A percentile compares a stretch with the other conserved stretches of the same genome.
phyloP scores from a whole-genome alignment of 2,888 invertebrate species.

The Lapara coniferarum region DNA sequence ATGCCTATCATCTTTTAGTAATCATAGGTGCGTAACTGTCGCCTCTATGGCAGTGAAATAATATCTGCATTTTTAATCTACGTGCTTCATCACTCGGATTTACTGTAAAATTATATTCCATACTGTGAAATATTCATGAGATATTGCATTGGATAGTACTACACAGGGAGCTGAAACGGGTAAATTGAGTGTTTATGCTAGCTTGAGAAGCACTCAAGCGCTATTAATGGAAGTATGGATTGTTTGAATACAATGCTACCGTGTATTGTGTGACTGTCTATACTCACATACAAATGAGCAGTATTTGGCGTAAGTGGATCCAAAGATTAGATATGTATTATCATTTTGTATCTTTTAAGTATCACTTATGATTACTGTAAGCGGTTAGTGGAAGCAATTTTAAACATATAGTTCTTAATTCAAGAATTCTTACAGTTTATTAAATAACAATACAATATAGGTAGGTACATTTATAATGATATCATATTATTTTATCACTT shows the following conservation, averaged over 20 bases:
- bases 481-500: too few species aligned
- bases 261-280: background rate
- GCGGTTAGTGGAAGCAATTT: too few species aligned
- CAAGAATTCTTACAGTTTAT: too few species aligned
- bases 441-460: too few species aligned
- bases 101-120: background rate
- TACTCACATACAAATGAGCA: background rate
- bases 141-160: background rate
- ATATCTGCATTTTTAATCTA: background rate
- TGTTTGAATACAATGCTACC: conserved; percentile 7
- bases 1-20: too few species aligned
- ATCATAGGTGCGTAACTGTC: too few species aligned
- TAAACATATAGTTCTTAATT: too few species aligned
- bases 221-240: conserved; percentile 10
- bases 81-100: background rate
- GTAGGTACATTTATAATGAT: too few species aligned
- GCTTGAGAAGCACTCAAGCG: background rate
- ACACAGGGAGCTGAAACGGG: background rate
- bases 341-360: too few species aligned
- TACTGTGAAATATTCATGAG: background rate
- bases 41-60: too few species aligned
- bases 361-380: too few species aligned
- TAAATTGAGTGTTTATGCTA: background rate
- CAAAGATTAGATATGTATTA: background rate
- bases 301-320: background rate